phyloP scores from a whole-genome alignment of 2,113 vertebrate species.

The Megaptera novaeangliae region DNA sequence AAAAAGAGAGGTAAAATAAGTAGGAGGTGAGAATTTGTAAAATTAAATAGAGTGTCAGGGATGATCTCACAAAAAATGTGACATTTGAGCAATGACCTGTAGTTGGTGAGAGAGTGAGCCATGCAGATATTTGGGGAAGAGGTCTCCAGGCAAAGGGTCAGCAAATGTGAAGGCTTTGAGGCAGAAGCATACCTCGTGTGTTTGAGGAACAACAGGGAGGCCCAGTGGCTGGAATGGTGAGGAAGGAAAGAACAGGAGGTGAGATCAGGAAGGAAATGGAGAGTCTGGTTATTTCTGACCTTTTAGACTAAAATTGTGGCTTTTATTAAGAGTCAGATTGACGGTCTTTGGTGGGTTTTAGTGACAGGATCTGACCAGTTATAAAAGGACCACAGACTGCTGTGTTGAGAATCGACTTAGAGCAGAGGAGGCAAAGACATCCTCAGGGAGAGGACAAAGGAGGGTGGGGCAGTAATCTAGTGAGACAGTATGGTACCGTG shows the following conservation, averaged over 20 bases:
- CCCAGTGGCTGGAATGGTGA: neutral
- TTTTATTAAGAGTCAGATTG: neutral
- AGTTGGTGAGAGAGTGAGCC: neutral
- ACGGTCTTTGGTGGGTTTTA: neutral
- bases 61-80: neutral
- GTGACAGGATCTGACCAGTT: neutral
- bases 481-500: neutral
- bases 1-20: neutral
- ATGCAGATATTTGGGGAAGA: neutral
- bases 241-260: neutral
- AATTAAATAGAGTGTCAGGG: neutral
- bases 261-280: neutral
- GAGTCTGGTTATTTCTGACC: neutral
- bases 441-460: neutral
- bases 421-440: neutral
- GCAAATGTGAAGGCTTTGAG: neutral
- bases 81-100: neutral
- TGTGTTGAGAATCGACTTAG: neutral
- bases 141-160: neutral
- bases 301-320: neutral
- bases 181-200: neutral
- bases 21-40: neutral
- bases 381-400: neutral
- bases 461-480: neutral
- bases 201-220: neutral